Base-by-base conservation (phyloP, 37 sponge, comb jelly and placozoan species). In the Agelas oroides region DNA sequence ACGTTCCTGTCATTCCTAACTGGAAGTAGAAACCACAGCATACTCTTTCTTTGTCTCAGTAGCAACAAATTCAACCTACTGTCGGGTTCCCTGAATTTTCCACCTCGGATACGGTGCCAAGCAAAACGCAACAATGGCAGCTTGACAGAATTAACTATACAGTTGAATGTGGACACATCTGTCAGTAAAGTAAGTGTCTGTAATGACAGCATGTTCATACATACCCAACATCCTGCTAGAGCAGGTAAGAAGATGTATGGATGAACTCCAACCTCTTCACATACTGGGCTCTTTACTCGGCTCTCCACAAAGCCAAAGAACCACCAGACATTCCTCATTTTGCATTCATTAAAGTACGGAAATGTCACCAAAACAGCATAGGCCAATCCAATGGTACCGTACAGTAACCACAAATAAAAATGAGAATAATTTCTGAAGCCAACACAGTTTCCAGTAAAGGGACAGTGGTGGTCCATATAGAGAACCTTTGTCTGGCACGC, bases 391-490 rank as follows among this genome's bases (percentile, higher is more conserved):
- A 84, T 28, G 6, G 57, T 34, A 5, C 84, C 90, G 53, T 90
- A 90, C n/a, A 73, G 24, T n/a, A 90, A 75, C 11, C 58, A 27
- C 0, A 90, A 61, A 18, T 80, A 38, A 74, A 90, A 90, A 54
- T 84, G 35, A 0, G 65, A 73, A 67, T 90, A 90, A 57, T 91
- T 91, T 27, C 67, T 67, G 19, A 86, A 37, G 15, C 92, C 92
- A 34, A 63, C 82, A 67, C 92, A 91, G 58, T 82, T 86, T 5
- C 73, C 88, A 17, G 92, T 91, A 53, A 91, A 91, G 11, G 92
- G 92, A 62, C 92, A 91, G 67, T 91, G 92, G 57, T 91, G 92
- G 67, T 91, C 92, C 77, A 86, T 75, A 40, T 83, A 78, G 1
- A 56, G 38, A 1, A 90, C 75, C 5, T 38, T 59, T 65, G 28